Conservation (phyloP, 2,888 invertebrate species). For the Notodonta dromedarius region DNA sequence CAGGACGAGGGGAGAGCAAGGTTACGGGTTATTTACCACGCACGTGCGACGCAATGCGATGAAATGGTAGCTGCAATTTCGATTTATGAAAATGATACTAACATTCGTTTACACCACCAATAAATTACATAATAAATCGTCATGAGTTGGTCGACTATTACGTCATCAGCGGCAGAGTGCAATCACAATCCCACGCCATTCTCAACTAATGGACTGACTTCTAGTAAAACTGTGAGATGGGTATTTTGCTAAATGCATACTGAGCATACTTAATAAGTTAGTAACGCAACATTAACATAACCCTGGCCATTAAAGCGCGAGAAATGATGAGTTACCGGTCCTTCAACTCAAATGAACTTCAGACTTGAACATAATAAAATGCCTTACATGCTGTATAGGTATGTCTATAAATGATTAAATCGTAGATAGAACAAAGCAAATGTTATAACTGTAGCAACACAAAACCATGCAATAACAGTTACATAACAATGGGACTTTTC, state of each 20-base stretch:
- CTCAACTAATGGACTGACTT: constrained; percentile 21
- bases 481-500: constrained; percentile 28
- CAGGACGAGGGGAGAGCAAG: constrained; percentile 74
- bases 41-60: constrained; percentile 52
- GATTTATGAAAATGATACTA: constrained; percentile 8
- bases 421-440: constrained; percentile 9
- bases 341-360: neutral
- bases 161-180: constrained; percentile 18
- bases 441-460: constrained; percentile 23
- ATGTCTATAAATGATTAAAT: neutral
- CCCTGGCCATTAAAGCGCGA: neutral
- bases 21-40: constrained; percentile 68
- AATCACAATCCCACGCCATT: constrained; percentile 34
- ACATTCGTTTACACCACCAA: neutral
- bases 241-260: constrained; percentile 8
- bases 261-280: neutral
- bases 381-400: neutral
- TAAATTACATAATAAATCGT: neutral
- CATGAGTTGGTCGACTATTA: constrained; percentile 3
- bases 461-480: constrained; percentile 22
- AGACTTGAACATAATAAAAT: neutral
- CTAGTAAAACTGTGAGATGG: constrained; percentile 16
- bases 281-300: neutral
- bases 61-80: constrained; percentile 14
- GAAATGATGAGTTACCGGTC: neutral